Evolutionary conservation across 2,113 vertebrate genomes (phyloP).

Genomic region (Hydrochoerus hydrochaeris): DNA sequence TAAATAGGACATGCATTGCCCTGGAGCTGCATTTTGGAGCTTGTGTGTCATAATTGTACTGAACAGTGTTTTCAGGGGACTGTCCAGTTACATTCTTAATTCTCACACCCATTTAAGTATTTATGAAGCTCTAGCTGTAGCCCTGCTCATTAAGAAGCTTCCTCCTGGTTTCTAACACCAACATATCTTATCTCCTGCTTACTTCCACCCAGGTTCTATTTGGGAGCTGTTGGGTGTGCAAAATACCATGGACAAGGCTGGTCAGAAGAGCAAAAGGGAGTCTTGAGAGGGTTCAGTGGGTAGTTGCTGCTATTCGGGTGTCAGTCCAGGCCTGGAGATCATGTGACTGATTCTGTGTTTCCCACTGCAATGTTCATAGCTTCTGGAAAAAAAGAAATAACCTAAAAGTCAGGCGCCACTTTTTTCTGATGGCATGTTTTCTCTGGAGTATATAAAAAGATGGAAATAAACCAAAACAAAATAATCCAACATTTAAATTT

Average conservation of each 20-base stretch:
- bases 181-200: neutral
- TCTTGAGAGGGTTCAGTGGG: neutral
- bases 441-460: neutral
- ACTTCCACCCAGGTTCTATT: neutral
- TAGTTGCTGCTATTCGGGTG: neutral
- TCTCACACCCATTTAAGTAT: constrained; percentile 1
- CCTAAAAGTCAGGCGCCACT: neutral
- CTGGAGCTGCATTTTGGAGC: neutral
- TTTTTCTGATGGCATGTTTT: neutral
- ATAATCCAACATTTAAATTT: neutral
- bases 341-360: neutral
- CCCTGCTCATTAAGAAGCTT: neutral
- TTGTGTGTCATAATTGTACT: neutral
- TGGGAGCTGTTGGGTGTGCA: neutral
- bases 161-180: neutral
- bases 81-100: neutral
- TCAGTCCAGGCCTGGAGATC: neutral
- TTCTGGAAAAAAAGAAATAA: neutral
- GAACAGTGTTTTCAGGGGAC: neutral
- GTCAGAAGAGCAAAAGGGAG: rapidly evolving
- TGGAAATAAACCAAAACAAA: too few relatives aligned
- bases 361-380: neutral
- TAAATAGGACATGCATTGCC: constrained; percentile 29
- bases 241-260: neutral
- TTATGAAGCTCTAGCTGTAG: neutral